Conservation (phyloP, 2,797 vertebrate genomes). For the Hippoglossus hippoglossus region DNA sequence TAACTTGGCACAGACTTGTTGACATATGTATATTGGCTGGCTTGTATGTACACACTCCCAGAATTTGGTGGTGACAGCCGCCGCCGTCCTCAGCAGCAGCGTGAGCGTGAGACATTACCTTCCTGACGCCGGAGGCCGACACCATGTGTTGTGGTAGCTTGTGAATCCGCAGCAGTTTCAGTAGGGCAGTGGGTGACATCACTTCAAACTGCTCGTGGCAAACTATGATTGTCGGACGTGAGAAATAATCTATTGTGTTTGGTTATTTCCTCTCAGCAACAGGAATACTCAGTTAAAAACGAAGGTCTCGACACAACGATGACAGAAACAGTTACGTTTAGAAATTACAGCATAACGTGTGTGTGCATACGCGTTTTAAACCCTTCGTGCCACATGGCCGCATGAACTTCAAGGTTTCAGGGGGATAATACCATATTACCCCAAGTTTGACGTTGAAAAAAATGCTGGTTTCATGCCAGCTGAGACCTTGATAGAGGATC, state of each 20-base stretch:
- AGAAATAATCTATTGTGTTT: constrained; percentile 36
- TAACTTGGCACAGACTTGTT: constrained; percentile 55
- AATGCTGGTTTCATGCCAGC: constrained; percentile 54
- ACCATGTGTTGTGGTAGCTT: constrained; percentile 18
- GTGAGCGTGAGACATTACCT: constrained; percentile 22
- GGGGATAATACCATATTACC: constrained; percentile 4
- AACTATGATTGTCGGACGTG: constrained; percentile 68
- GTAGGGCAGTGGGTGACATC: constrained; percentile 69
- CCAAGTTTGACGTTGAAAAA: constrained; percentile 13
- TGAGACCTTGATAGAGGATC: constrained; percentile 7
- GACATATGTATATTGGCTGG: constrained; percentile 38
- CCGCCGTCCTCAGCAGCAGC: constrained; percentile 31
- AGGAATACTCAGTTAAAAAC: constrained; percentile 35
- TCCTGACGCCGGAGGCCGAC: constrained; percentile 10
- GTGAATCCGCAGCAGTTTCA: constrained; percentile 61
- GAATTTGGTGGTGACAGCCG: constrained; percentile 11
- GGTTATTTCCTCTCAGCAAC: constrained; percentile 35
- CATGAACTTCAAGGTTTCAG: constrained; percentile 33
- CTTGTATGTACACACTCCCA: constrained; percentile 12
- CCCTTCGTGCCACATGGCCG: constrained; percentile 16
- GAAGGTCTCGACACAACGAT: constrained; percentile 32
- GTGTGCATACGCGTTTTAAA: constrained; percentile 36
- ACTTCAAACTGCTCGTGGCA: constrained; percentile 53
- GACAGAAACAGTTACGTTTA: constrained; percentile 35
- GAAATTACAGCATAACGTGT: constrained; percentile 45